phyloP scores from a whole-genome alignment of 2,797 vertebrate species.

The Notoglanidium macrostoma region DNA sequence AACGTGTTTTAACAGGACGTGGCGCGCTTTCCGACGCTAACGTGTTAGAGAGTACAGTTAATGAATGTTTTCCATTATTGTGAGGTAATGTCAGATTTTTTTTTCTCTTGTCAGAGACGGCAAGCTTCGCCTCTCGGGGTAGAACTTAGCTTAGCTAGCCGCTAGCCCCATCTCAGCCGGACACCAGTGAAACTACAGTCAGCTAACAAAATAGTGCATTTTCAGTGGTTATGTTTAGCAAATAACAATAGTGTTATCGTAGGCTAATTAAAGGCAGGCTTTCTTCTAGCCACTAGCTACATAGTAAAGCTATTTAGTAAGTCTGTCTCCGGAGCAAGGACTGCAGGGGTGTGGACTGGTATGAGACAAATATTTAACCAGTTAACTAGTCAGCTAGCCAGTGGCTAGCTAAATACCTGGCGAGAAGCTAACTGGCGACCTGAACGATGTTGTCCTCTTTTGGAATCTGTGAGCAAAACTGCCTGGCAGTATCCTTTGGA shows the following conservation, averaged over 20 bases:
- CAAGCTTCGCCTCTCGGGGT: neutral
- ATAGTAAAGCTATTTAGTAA: neutral
- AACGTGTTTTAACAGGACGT: neutral
- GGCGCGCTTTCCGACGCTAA: neutral
- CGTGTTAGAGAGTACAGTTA: neutral
- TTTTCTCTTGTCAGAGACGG: neutral
- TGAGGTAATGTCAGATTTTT: neutral
- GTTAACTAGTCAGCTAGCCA: slow-evolving; percentile 3
- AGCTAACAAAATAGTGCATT: neutral
- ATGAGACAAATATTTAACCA: slow-evolving; percentile 15
- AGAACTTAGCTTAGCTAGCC: slow-evolving; percentile 13
- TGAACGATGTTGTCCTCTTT: slow-evolving; percentile 69
- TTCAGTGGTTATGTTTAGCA: neutral
- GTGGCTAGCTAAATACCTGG: slow-evolving; percentile 20
- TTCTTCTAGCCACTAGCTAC: neutral
- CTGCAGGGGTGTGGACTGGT: slow-evolving; percentile 25
- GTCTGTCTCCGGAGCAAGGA: neutral
- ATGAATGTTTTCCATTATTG: neutral
- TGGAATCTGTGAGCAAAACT: slow-evolving; percentile 67
- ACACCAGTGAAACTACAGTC: neutral
- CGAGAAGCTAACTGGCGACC: slow-evolving; percentile 3
- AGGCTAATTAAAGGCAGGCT: neutral
- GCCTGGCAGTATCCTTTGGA: slow-evolving; percentile 79
- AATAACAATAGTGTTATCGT: neutral
- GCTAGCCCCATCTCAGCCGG: neutral